Evolutionary conservation across 1,140 invertebrate species (phyloP), one percentile per base, ranked within the genome.

Genomic region (Heliconius hermathena): DNA sequence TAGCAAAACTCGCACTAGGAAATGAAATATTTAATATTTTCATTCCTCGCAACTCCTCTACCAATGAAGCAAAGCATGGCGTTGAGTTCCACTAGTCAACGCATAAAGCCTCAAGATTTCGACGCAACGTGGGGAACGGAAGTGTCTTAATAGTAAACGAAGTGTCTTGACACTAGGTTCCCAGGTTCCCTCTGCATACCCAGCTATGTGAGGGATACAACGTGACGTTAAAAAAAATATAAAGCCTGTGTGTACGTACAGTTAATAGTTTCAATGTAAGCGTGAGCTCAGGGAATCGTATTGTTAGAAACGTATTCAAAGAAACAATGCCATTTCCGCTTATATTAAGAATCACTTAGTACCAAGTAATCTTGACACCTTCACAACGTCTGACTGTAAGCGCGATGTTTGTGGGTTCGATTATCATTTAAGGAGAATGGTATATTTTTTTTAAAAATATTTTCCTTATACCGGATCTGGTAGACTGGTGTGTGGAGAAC

Each of bases 261-360:
- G 8, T 41, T 41, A 41, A 41, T 46, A 46, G 13, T 46, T 46
- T 46, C 13, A 46, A 46, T 46, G 54, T 22, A 60, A 22, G 54
- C n/a, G 54, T 60, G 54, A n/a, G 54, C n/a, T 9, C 22, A 66
- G 22, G 60, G 26, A 66, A 66, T 26, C n/a, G 22, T 16, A 26
- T 66, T 66, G 60, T 66, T 66, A 66, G 60, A 29, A 26, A 29
- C 60, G 22, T 29, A 66, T 66, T 66, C 60, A 66, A 13, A 1
- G 13, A 66, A 66, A 66, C 60, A 66, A 66, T 66, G 60, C 22
- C 26, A 29, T 66, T 66, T 66, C 60, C 60, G 60, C 20, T 66
- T 66, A 9, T 66, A 29, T 13, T 66, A 29, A 66, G 60, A 66
- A 66, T n/a, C 29, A 66, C 54, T 57, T 20, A 22, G n/a, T 22